A percentile compares a stretch with the other conserved stretches of the same genome.
Evolutionary conservation across 2,797 vertebrate genomes (phyloP).

Genomic region (Macrochelys suwanniensis): DNA sequence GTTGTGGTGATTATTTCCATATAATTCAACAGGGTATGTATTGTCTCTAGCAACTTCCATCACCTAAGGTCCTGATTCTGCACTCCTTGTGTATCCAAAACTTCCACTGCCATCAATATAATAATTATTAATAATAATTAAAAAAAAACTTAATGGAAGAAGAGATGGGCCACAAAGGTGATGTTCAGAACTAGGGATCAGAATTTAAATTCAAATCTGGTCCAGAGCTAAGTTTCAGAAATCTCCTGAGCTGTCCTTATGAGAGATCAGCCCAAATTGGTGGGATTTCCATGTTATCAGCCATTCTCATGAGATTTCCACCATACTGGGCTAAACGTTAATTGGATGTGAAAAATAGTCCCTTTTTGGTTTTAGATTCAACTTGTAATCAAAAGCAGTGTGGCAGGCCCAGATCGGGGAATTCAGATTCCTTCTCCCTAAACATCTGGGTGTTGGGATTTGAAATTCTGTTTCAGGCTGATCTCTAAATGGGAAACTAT

Average conservation of each 20-base stretch:
- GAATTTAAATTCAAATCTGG: not conserved
- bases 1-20: not conserved
- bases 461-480: not conserved
- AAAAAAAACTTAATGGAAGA: not conserved
- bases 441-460: not conserved
- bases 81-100: not conserved
- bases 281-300: not conserved
- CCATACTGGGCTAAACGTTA: not conserved
- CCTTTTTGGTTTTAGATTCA: not conserved
- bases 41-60: too few species aligned
- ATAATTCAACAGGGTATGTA: not conserved
- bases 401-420: rapidly evolving
- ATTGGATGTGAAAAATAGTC: not conserved
- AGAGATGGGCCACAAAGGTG: not conserved
- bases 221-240: not conserved
- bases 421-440: not conserved
- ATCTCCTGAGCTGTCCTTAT: not conserved
- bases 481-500: not conserved
- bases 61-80: not conserved
- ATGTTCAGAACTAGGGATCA: not conserved
- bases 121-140: not conserved
- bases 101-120: not conserved
- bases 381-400: not conserved
- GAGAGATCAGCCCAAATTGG: not conserved
- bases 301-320: rapidly evolving